Evolutionary conservation across 2,888 invertebrate genomes (phyloP), one percentile per base, ranked within the genome.

Genomic region (Caenorhabditis sp.): DNA sequence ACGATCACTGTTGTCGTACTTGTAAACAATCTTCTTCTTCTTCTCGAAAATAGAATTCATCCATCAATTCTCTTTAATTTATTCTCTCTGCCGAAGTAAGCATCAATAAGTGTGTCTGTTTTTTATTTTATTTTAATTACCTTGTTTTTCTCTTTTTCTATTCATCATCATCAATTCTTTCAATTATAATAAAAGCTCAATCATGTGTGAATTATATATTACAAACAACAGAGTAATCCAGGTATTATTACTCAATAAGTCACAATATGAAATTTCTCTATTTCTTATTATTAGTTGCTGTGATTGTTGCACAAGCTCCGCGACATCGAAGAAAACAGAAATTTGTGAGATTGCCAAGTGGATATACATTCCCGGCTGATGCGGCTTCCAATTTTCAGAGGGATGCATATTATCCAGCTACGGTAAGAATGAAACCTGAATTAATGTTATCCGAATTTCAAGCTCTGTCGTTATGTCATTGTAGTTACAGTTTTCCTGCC

Each of bases 1-100:
- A 81, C n/a, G 70, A 74, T 8, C 80, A 76, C 78, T 86, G 86
- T 75, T 86, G 86, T 63, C 57, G 67, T 26, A 84, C 84, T 14
- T 86, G 86, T 69, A 65, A 67, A 38, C n/a, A 56, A 27, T 23
- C 25, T 27, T 21, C 38, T 25, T 21, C 38, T 25, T 36, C 26
- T 38, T 52, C 38, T 56, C 49, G n/a, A 38, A 54, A 54, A 36
- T 31, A 31, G 25, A 54, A 49, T 50, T 3, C 12, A 17, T 50
- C 25, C 59, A 52, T 60, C 25, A 53, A 10, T 14, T 31, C 49
- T 49, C 12, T 49, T 36, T 26, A n/a, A 7, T 21, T 21, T 31
- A 1, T n/a, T 25, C 26, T 54, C 43, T 53, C 63, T 50, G 50
- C 50, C 53, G 21, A 20, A 53, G n/a, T n/a, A n/a, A 23, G 25